These are phyloP conservation scores for Nudaria mundana DNA, from an alignment of 2,888 invertebrate species.

Conservation along the genomic window DNA sequence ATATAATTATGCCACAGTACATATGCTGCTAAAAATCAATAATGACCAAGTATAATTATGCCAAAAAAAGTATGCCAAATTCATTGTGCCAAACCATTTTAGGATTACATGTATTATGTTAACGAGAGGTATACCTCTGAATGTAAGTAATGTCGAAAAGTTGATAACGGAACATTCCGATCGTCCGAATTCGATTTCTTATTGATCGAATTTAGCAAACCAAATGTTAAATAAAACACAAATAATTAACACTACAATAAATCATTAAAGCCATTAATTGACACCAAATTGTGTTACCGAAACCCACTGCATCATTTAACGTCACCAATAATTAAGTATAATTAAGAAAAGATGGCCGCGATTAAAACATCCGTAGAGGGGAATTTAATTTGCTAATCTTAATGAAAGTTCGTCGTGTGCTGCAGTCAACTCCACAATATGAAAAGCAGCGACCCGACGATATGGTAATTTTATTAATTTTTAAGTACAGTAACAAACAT, in stretches of 20 bases:
- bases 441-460: constrained; percentile 41
- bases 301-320: constrained; percentile 35
- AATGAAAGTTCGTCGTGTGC: constrained; percentile 50
- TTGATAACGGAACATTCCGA: too few species aligned
- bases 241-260: constrained; percentile 18
- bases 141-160: too few species aligned
- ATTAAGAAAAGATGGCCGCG: constrained; percentile 53
- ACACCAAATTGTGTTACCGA: constrained; percentile 26
- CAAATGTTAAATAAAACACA: too few species aligned
- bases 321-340: constrained; percentile 57
- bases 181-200: too few species aligned
- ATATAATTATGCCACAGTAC: too few species aligned
- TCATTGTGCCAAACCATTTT: too few species aligned
- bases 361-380: constrained; percentile 56
- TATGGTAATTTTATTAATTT: constrained; percentile 55
- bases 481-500: constrained; percentile 33
- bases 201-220: too few species aligned
- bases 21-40: too few species aligned
- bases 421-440: constrained; percentile 41
- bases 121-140: too few species aligned
- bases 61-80: too few species aligned
- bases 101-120: too few species aligned
- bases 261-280: constrained; percentile 17
- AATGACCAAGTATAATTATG: too few species aligned
- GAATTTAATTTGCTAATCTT: constrained; percentile 68